A percentile compares a stretch with the other conserved stretches of the same genome.
These are phyloP conservation scores for Bombus balteatus DNA, from an alignment of 1,140 invertebrate genomes.

Conservation along the genomic window DNA sequence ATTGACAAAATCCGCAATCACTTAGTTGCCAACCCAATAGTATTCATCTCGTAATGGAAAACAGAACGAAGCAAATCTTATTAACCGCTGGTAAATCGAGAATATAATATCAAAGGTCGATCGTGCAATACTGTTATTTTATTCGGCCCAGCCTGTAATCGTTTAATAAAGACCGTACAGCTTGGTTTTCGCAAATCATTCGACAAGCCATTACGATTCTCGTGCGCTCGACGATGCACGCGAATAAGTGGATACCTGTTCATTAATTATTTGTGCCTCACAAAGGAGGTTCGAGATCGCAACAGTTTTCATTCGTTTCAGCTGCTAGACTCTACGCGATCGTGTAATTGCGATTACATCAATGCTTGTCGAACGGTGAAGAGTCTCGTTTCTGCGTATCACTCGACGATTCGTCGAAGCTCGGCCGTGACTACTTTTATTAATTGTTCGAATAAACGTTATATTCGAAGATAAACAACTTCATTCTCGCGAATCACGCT, in stretches of 20 bases:
- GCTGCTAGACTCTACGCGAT: background rate
- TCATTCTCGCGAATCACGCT: background rate
- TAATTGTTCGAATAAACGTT: background rate
- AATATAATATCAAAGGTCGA: background rate
- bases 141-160: background rate
- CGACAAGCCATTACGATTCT: background rate
- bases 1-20: too few species aligned
- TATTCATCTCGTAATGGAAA: background rate
- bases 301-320: constrained; percentile 7
- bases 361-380: background rate
- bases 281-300: background rate
- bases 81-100: background rate
- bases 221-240: background rate
- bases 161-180: background rate
- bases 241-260: background rate
- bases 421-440: background rate
- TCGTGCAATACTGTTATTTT: background rate
- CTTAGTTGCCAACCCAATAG: too few species aligned
- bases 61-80: background rate
- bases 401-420: constrained; percentile 5
- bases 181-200: constrained; percentile 20
- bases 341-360: constrained; percentile 15
- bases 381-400: constrained; percentile 21
- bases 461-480: background rate
- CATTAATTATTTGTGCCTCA: constrained; percentile 8